Evolutionary conservation across 2,113 vertebrate species (phyloP).

Genomic region (Phoxinus phoxinus): DNA sequence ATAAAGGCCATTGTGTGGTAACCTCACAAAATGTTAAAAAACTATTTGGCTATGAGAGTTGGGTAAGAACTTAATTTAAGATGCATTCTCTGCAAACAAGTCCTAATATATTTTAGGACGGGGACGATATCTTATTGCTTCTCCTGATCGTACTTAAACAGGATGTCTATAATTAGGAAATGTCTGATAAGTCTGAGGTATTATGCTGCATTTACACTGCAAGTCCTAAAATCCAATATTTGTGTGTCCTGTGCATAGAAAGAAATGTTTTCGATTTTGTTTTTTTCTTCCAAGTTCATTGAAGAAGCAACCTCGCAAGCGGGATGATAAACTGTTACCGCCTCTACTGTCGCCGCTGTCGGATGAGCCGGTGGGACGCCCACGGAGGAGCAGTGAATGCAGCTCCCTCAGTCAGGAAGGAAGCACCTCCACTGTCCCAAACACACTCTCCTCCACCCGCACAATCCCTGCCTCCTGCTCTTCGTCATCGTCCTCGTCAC

Average conservation of each 20-base stretch:
- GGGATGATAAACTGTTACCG: slow-evolving; percentile 90
- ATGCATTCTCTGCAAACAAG: too few relatives aligned
- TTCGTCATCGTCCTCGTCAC: slow-evolving; percentile 70
- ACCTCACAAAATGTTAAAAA: too few relatives aligned
- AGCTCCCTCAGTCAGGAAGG: slow-evolving; percentile 81
- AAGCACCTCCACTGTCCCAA: slow-evolving; percentile 53
- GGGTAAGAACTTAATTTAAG: too few relatives aligned
- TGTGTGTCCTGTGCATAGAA: background rate
- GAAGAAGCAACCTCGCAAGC: slow-evolving; percentile 85
- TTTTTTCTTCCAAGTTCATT: slow-evolving; percentile 58
- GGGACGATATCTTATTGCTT: too few relatives aligned
- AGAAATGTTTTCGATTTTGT: background rate
- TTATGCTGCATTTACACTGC: background rate
- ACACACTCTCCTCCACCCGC: slow-evolving; percentile 48
- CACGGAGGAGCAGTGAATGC: slow-evolving; percentile 77
- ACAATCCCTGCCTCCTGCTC: slow-evolving; percentile 57
- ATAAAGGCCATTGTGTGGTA: too few relatives aligned
- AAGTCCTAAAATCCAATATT: background rate
- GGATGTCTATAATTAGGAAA: too few relatives aligned
- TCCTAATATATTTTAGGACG: too few relatives aligned
- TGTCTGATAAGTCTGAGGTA: too few relatives aligned
- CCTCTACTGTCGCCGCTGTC: slow-evolving; percentile 89
- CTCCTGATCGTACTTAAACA: too few relatives aligned
- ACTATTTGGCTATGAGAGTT: too few relatives aligned
- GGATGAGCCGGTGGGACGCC: slow-evolving; percentile 79